phyloP scores from a whole-genome alignment of 2,797 vertebrate genomes.

The Sylvia borin region DNA sequence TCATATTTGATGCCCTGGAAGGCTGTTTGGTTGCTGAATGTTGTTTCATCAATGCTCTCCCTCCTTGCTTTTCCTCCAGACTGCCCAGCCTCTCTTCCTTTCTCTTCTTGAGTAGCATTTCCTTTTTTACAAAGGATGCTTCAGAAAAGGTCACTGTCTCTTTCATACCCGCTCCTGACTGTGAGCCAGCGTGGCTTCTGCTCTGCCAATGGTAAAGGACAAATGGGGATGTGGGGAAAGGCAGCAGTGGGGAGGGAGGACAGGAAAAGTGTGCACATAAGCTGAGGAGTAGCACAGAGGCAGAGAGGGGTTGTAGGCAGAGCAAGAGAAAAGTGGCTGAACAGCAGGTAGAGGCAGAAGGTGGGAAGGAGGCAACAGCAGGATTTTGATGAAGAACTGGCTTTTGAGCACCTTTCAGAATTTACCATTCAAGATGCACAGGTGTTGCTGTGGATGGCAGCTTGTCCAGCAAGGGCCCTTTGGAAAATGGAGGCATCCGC shows the following conservation, averaged over 20 bases:
- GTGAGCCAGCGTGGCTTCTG: slow-evolving; percentile 48
- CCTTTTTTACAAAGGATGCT: slow-evolving; percentile 14
- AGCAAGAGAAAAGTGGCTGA: not conserved
- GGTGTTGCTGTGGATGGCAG: not conserved
- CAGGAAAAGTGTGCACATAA: fast-evolving
- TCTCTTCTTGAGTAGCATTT: not conserved
- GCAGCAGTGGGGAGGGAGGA: not conserved
- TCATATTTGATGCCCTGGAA: slow-evolving; percentile 60
- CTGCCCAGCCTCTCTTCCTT: slow-evolving; percentile 10
- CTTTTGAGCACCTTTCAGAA: slow-evolving; percentile 23
- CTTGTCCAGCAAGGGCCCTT: not conserved
- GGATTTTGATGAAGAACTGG: not conserved
- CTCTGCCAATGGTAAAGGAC: slow-evolving; percentile 22
- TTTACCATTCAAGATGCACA: not conserved
- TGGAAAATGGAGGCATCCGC: not conserved
- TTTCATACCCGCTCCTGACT: slow-evolving; percentile 63
- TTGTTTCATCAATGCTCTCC: slow-evolving; percentile 12
- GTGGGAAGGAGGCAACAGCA: not conserved
- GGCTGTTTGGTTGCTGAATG: slow-evolving; percentile 31
- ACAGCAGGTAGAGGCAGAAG: not conserved
- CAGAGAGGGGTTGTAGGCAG: not conserved
- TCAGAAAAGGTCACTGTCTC: slow-evolving; percentile 68
- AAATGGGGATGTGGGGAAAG: not conserved
- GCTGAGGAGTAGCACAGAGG: not conserved
- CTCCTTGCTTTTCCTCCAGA: not conserved